phyloP scores from a whole-genome alignment of 2,888 invertebrate genomes.

The Geotrupes spiniger region DNA sequence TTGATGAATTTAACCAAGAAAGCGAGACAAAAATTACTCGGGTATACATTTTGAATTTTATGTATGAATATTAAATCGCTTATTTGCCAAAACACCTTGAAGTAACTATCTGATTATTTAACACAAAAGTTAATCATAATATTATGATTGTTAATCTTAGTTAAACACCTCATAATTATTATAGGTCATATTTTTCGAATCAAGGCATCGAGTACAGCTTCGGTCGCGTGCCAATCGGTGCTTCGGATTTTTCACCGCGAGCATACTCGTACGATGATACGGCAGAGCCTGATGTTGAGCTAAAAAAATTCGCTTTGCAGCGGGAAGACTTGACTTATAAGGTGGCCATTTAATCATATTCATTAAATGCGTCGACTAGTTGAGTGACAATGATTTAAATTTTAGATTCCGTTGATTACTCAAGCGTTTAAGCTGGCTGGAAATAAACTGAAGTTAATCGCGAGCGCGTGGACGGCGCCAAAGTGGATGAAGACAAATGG shows the following conservation, averaged over 20 bases:
- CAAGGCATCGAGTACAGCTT: slow-evolving; percentile 74
- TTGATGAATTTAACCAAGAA: slow-evolving; percentile 58
- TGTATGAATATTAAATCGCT: background rate
- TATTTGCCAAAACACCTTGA: background rate
- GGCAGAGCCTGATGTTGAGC: slow-evolving; percentile 50
- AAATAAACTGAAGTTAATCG: slow-evolving; percentile 48
- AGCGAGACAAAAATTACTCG: slow-evolving; percentile 55
- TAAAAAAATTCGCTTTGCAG: slow-evolving; percentile 64
- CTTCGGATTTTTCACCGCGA: slow-evolving; percentile 79
- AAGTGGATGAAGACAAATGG: slow-evolving; percentile 53
- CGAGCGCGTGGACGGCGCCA: slow-evolving; percentile 54
- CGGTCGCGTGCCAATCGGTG: slow-evolving; percentile 79
- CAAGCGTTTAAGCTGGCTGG: slow-evolving; percentile 28
- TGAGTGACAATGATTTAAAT: background rate
- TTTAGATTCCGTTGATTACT: slow-evolving; percentile 34
- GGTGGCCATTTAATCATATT: slow-evolving; percentile 49
- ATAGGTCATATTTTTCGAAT: slow-evolving; percentile 68
- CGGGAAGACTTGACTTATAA: slow-evolving; percentile 68
- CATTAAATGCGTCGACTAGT: too few species aligned
- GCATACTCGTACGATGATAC: slow-evolving; percentile 75
- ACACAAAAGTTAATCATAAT: too few species aligned
- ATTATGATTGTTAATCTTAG: too few species aligned
- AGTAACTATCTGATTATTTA: too few species aligned
- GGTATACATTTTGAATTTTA: slow-evolving; percentile 39
- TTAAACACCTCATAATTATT: too few species aligned